These are phyloP conservation scores for Pomatostomus ruficeps DNA, from an alignment of 2,113 vertebrate genomes.

Conservation along the genomic window DNA sequence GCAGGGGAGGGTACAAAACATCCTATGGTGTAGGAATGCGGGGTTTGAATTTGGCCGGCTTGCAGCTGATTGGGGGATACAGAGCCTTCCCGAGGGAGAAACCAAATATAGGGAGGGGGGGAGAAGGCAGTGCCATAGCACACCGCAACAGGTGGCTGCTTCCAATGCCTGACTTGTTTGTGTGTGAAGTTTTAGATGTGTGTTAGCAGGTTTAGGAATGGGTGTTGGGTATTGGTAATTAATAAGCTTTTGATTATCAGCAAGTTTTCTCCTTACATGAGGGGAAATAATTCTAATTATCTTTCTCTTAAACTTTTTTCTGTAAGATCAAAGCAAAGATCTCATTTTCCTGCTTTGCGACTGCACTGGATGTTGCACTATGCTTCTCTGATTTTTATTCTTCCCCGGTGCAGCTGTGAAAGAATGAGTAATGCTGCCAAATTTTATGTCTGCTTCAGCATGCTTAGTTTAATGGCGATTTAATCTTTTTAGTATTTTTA, in stretches of 20 bases:
- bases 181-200: neutral
- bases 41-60: too few species aligned
- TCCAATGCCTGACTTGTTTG: neutral
- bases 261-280: neutral
- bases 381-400: neutral
- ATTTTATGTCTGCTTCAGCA: neutral
- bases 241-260: neutral
- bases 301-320: neutral
- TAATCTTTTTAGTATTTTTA: neutral
- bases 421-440: neutral
- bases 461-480: neutral
- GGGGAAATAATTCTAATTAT: neutral
- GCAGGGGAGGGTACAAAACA: too few species aligned
- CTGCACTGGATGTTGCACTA: neutral
- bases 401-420: neutral
- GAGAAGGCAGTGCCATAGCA: too few species aligned
- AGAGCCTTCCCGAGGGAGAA: too few species aligned
- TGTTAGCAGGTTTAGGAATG: neutral
- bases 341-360: neutral
- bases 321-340: neutral
- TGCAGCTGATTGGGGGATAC: too few species aligned
- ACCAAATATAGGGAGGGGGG: too few species aligned
- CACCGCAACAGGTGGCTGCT: neutral
- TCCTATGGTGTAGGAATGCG: too few species aligned
- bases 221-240: neutral